A percentile compares a stretch with the other conserved stretches of the same genome.
Evolutionary conservation across 2,113 vertebrate genomes (phyloP).

Genomic region (Semnornis frantzii): DNA sequence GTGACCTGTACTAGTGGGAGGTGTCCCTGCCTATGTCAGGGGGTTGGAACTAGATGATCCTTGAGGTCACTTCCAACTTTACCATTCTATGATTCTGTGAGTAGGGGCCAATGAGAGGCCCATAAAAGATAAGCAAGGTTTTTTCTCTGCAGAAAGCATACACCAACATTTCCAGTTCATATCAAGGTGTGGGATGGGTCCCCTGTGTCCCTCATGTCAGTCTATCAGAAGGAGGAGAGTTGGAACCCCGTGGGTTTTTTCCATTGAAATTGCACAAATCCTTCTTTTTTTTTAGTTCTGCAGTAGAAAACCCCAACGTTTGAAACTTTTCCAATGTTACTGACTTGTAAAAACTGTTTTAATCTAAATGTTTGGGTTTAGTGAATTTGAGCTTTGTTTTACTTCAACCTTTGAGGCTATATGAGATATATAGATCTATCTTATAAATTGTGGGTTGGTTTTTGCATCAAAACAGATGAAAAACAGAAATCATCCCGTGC

Average conservation of each 20-base stretch:
- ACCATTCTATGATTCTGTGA: too few relatives aligned
- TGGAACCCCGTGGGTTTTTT: background rate
- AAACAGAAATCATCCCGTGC: slow-evolving; percentile 5
- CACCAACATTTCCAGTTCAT: background rate
- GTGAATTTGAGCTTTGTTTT: background rate
- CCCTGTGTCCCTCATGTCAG: background rate
- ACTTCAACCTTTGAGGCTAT: background rate
- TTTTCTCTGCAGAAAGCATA: background rate
- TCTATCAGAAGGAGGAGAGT: background rate
- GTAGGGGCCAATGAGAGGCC: background rate
- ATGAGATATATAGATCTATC: background rate
- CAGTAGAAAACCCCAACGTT: background rate
- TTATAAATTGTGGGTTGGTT: background rate
- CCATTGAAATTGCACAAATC: background rate
- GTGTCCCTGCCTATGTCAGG: too few relatives aligned
- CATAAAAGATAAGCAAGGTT: background rate
- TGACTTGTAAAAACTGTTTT: background rate
- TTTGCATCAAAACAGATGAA: slow-evolving; percentile 27
- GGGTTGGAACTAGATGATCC: too few relatives aligned
- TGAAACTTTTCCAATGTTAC: background rate
- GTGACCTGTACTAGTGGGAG: too few relatives aligned
- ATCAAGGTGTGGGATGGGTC: background rate
- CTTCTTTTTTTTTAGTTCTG: background rate
- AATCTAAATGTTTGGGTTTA: background rate
- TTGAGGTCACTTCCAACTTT: too few relatives aligned